Evolutionary conservation across 2,113 vertebrate genomes (phyloP), one percentile per base, ranked within the genome.

Genomic region (Macrotus californicus): DNA sequence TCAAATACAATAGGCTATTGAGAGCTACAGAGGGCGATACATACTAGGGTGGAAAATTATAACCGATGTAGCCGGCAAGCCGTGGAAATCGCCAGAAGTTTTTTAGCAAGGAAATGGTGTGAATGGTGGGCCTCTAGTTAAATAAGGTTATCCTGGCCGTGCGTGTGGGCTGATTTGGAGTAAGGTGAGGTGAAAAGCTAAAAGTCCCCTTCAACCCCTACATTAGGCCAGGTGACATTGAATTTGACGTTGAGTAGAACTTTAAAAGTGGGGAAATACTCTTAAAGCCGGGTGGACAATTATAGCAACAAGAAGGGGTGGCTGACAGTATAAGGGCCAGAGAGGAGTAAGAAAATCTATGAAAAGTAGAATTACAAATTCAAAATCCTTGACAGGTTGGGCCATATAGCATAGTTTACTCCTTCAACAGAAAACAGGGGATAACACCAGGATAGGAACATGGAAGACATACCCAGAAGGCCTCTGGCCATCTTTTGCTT

Each of bases 241-340:
- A 84, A 95, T 41, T 83, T 43, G 34, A 93, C 43, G 19, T 52
- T 64, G 61, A 93, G n/a, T 34, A 72, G 70, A 94, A 66, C 6
- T 36, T 56, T 18, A 88, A 19, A 48, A 75, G 36, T 59, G 6
- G 14, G 34, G 14, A 13, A 46, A 22, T 9, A 86, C 21, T 48
- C 26, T 67, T 56, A 79, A 82, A 91, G n/a, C 22, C 54, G 19
- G 6, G 5, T 11, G 82, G 66, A n/a, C 29, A 77, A 9, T 16
- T 48, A 61, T 0, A 81, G 52, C 67, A 88, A 36, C 10, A 81
- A 61, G 34, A 82, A 56, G 19, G 10, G 39, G 21, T 46, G 36
- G 26, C 26, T 34, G 18, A n/a, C 12, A 64, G 13, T 41, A 31
- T 26, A 76, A 70, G 36, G 69, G 73, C 14, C 83, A 80, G 21